These are phyloP conservation scores for Empidonax traillii DNA, from an alignment of 2,113 vertebrate species.

Conservation along the genomic window DNA sequence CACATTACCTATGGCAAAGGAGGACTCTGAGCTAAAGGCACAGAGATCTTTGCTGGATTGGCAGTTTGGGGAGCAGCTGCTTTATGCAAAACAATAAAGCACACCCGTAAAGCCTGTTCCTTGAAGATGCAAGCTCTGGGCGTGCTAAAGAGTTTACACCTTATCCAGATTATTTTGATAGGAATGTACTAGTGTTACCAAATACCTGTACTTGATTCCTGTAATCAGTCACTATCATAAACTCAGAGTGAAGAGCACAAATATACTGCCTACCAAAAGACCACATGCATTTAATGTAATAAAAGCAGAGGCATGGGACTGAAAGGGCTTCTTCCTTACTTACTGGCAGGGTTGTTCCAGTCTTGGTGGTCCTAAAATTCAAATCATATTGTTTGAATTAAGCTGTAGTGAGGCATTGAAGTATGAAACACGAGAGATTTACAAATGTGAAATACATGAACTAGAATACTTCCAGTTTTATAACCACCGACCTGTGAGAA, in stretches of 20 bases:
- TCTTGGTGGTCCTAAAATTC: neutral
- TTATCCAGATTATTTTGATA: neutral
- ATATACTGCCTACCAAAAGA: neutral
- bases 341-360: neutral
- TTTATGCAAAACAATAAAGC: neutral
- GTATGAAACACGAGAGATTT: neutral
- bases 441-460: neutral
- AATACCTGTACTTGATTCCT: neutral
- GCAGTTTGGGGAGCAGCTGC: neutral
- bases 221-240: neutral
- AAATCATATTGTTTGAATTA: neutral
- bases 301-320: neutral
- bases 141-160: fast-evolving
- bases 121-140: neutral
- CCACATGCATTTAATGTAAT: neutral
- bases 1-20: neutral
- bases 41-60: fast-evolving
- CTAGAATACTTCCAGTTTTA: neutral
- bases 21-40: neutral
- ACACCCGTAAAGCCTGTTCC: neutral
- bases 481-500: neutral
- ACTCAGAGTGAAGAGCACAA: neutral
- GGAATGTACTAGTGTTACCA: neutral
- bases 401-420: neutral
- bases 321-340: neutral